Conservation (phyloP, 2,797 vertebrate species). For the Amniataba percoides region DNA sequence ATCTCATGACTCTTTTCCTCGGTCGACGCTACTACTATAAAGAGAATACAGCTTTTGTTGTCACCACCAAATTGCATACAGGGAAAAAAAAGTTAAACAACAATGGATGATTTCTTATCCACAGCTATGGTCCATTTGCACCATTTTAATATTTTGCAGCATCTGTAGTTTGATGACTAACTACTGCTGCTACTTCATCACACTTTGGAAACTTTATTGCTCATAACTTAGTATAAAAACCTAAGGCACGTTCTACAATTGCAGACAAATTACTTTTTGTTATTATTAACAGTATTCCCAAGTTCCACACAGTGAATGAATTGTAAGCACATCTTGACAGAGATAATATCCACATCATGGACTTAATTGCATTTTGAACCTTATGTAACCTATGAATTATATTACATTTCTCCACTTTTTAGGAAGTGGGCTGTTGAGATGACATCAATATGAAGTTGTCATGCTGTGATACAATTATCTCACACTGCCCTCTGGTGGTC, state of each 20-base stretch:
- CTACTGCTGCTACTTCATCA: neutral
- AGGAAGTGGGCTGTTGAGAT: constrained; percentile 25
- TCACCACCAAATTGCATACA: neutral
- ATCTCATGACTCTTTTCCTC: neutral
- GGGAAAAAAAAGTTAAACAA: neutral
- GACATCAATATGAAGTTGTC: constrained; percentile 12
- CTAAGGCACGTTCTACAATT: neutral
- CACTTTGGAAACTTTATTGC: neutral
- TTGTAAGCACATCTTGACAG: constrained; percentile 5
- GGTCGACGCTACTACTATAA: neutral
- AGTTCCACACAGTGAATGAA: constrained; percentile 23
- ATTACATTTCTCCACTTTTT: constrained; percentile 27
- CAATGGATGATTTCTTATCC: neutral
- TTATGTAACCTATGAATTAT: constrained; percentile 38
- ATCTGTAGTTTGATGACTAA: constrained; percentile 3
- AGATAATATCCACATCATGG: neutral
- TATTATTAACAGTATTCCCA: constrained; percentile 22
- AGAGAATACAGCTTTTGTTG: neutral
- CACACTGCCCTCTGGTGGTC: constrained; percentile 77
- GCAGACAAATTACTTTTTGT: constrained; percentile 3
- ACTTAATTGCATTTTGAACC: constrained; percentile 36
- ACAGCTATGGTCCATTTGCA: neutral
- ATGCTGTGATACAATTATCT: constrained; percentile 37
- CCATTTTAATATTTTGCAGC: neutral
- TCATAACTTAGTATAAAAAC: neutral